Evolutionary conservation across 2,113 vertebrate species (phyloP), one percentile per base, ranked within the genome.

Genomic region (Ivindomyrus marchei): DNA sequence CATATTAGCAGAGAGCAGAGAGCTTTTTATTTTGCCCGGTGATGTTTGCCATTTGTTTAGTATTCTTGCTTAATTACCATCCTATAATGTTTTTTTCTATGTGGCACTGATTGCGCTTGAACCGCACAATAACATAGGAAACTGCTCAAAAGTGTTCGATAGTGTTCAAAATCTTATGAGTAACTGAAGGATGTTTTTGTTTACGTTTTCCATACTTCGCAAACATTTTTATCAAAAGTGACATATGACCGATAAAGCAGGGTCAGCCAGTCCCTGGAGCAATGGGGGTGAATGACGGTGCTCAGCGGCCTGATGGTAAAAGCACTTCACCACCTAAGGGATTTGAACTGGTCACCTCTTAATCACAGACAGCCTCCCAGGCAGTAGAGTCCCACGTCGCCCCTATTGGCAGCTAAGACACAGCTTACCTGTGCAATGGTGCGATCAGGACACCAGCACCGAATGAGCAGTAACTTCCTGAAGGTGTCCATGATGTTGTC

Each of bases 371-470:
- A 66, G 58, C 24, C 58, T 66, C 58, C 58, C 58, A 27, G 58
- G 8, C 58, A 66, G 58, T 3, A 9, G 56, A n/a, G 24, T 21
- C 8, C 3, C 58, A 66, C 11, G 4, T 74, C 10, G 0, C 3
- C 27, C 27, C 66, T 39, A 11, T 11, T 39, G 1, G 11, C 15
- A 39, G 70, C 31, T 10, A 39, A 77, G 58, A 46, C 1, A 31
- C 36, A n/a, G 13, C 80, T 91, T 92, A 97, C 97, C 93, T 97
- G 97, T 88, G 97, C 96, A 85, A 96, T 94, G 0, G 96, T 97
- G 11, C 97, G 94, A 92, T 97, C 96, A 0, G 97, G 97, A 89
- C 97, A 96, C 97, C 97, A 97, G 93, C 97, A 96, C 24, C 96
- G 95, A 89, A 97, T 94, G 45, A 97, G 96, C 31, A 97, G 95